Base-by-base conservation (phyloP, 2,797 vertebrate species). In the Nyctalus aviator region DNA sequence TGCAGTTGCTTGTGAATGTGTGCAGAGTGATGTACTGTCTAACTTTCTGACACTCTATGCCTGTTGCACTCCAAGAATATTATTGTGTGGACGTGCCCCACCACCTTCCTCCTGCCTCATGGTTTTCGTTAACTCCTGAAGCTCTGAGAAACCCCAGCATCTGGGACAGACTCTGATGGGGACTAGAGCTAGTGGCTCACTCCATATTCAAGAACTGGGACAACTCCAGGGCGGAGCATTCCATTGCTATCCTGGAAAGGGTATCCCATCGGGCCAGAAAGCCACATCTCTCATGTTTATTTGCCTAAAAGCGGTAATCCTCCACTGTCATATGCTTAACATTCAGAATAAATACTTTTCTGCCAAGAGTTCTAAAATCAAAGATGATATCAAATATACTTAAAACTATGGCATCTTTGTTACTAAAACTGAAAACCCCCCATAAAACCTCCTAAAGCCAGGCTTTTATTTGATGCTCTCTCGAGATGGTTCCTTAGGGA, bases 401-500 rank as follows among this genome's bases (percentile, higher is more conserved):
- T 50, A 50, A 46, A 50, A 91, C 55, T 35, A 37, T 53, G 11
- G 30, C 14, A n/a, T 89, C 87, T 95, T 95, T 95, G 72, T 84
- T 90, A 94, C 21, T 86, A 91, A 88, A 90, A 27, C 50, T 62
- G 72, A 37, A 62, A 92, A 11, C 8, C 44, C 44, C 44, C 44
- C 44, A 44, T 44, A 44, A 44, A 44, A 44, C 44, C 10, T 44
- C 64, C 13, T 6, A n/a, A 96, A 59, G 59, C 14, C 37, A 35
- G 48, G 82, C 46, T 82, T 82, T 35, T 17, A 72, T 78, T 72
- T 62, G 46, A 59, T 77, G 55, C 72, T 94, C 8, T 84, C 88
- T 90, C 50, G 57, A 78, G 91, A 71, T 57, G 75, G 30, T 37
- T 94, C 95, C 96, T 93, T 6, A 32, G 96, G 96, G 95, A 97